Conservation (phyloP, 1,140 invertebrate genomes). For the Agraylea sexmaculata region DNA sequence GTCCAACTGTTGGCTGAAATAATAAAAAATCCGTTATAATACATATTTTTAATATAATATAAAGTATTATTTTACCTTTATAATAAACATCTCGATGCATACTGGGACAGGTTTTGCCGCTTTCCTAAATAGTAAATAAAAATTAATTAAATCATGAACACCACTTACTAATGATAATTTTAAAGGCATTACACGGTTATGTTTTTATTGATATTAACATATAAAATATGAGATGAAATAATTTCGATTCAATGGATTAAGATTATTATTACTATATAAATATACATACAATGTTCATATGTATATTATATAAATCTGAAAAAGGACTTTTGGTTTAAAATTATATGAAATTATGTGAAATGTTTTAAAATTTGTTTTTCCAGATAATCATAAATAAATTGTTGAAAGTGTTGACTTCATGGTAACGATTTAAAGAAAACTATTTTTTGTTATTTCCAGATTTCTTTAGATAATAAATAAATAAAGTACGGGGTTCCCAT, state of each 20-base stretch:
- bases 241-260: background rate
- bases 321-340: constrained; percentile 2
- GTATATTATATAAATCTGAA: background rate
- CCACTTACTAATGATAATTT: background rate
- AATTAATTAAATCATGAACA: background rate
- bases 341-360: constrained; percentile 4
- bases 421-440: background rate
- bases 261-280: background rate
- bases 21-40: constrained; percentile 20
- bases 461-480: too few species aligned
- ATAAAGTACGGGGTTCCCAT: too few species aligned
- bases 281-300: constrained; percentile 5
- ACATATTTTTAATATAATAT: constrained; percentile 7
- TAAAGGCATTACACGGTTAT: background rate
- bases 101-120: constrained; percentile 69
- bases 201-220: background rate
- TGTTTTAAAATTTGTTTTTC: background rate
- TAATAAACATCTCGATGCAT: constrained; percentile 81
- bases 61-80: constrained; percentile 43
- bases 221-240: constrained; percentile 2
- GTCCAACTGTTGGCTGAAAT: constrained; percentile 56
- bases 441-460: too few species aligned
- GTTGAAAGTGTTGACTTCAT: background rate
- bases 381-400: background rate
- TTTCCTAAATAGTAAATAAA: constrained; percentile 41